Conservation (phyloP, 2,888 invertebrate species). For the Drosophila aldrichi region DNA sequence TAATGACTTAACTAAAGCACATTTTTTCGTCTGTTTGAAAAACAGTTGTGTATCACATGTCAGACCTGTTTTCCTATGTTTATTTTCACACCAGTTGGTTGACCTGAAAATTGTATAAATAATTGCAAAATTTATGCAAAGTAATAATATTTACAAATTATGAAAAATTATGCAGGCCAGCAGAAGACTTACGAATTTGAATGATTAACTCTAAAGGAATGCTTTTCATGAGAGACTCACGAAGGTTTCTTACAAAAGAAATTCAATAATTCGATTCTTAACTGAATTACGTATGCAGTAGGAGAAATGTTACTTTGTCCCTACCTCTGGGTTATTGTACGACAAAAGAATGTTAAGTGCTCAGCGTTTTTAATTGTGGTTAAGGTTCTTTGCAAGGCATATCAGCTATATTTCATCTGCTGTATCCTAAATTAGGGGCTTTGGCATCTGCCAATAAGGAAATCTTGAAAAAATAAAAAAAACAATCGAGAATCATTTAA, state of each 20-base stretch:
- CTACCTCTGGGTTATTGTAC: slow-evolving; percentile 1
- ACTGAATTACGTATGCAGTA: slow-evolving; percentile 12
- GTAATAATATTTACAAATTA: neutral
- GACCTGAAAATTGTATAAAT: neutral
- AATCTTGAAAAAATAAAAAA: neutral
- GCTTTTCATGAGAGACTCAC: neutral
- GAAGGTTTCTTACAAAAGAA: neutral
- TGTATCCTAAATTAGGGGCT: neutral
- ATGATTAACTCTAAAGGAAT: neutral
- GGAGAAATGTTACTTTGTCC: slow-evolving; percentile 4
- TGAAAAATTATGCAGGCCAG: neutral
- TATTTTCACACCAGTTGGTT: neutral
- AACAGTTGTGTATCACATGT: neutral
- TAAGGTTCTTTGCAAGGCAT: neutral
- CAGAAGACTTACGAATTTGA: neutral
- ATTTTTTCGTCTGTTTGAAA: neutral
- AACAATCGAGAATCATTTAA: neutral
- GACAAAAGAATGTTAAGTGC: slow-evolving; percentile 9
- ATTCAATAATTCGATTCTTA: neutral
- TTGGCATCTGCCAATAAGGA: slow-evolving; percentile 1
- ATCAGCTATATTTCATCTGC: slow-evolving; percentile 1
- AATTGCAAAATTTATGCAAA: neutral
- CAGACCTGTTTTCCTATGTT: neutral
- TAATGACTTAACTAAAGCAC: slow-evolving; percentile 7
- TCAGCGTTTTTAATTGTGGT: neutral